These are phyloP conservation scores for Oscheius sp. DNA, from an alignment of 2,888 invertebrate species.

Conservation along the genomic window DNA sequence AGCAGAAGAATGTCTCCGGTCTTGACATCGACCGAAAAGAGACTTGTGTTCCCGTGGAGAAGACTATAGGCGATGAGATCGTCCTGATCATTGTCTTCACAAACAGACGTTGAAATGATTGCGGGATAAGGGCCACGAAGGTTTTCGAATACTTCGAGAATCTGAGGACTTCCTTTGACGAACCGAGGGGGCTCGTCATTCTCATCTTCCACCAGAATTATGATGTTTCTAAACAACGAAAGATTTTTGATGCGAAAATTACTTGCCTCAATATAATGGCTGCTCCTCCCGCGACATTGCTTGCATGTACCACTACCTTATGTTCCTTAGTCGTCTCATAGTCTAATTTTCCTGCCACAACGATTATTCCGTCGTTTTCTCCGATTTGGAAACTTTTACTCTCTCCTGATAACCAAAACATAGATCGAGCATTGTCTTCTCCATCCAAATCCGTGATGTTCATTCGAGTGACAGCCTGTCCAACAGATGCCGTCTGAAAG, in stretches of 20 bases:
- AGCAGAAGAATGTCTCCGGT: constrained; percentile 47
- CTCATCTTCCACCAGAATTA: constrained; percentile 46
- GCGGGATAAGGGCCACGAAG: constrained; percentile 38
- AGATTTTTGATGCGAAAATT: background rate
- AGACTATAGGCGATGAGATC: constrained; percentile 58
- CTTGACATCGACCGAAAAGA: constrained; percentile 54
- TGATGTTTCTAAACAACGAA: background rate
- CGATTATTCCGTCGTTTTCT: constrained; percentile 18
- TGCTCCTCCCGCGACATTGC: constrained; percentile 27
- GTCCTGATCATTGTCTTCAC: constrained; percentile 49
- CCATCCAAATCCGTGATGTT: constrained; percentile 12
- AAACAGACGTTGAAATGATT: constrained; percentile 27
- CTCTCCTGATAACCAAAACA: constrained; percentile 3
- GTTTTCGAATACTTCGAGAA: constrained; percentile 45
- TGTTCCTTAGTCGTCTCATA: constrained; percentile 38
- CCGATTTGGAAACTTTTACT: constrained; percentile 3
- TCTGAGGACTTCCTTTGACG: constrained; percentile 52
- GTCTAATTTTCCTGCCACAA: constrained; percentile 38
- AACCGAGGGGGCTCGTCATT: constrained; percentile 63
- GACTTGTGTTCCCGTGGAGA: constrained; percentile 53
- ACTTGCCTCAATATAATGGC: constrained; percentile 5
- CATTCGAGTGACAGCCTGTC: constrained; percentile 12
- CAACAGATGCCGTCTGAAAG: constrained; percentile 12
- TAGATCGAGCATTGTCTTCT: constrained; percentile 26
- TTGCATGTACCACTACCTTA: constrained; percentile 24